phyloP scores from a whole-genome alignment of 1,140 invertebrate genomes.

The Streblospio benedicti region DNA sequence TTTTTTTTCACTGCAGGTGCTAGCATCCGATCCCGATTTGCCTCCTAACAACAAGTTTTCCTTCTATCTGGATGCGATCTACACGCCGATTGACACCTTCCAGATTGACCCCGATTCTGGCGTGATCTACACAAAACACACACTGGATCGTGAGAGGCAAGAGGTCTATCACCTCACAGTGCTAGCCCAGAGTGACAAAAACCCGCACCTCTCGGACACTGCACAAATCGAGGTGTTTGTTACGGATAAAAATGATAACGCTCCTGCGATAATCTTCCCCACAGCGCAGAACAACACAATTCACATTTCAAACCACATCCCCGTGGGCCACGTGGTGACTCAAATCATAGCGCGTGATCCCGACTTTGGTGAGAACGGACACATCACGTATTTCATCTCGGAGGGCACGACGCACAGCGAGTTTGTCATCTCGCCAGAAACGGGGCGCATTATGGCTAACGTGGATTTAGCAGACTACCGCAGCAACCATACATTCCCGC shows the following conservation, averaged over 20 bases:
- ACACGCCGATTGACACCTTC: conserved; percentile 65
- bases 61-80: conserved; percentile 47
- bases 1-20: no score
- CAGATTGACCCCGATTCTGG: conserved; percentile 79
- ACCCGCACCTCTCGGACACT: background rate
- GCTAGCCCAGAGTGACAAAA: background rate
- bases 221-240: background rate
- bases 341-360: conserved; percentile 11
- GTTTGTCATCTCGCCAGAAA: background rate
- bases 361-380: conserved; percentile 13
- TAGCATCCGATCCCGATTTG: conserved; percentile 1
- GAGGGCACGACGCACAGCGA: background rate
- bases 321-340: background rate
- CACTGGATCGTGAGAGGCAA: conserved; percentile 64
- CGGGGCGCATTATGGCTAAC: background rate
- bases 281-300: conserved; percentile 12
- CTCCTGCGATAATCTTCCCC: conserved; percentile 12
- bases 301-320: conserved; percentile 5
- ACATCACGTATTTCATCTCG: background rate
- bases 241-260: conserved; percentile 12
- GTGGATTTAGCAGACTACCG: background rate
- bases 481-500: background rate
- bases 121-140: conserved; percentile 75
- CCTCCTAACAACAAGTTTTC: conserved; percentile 7
- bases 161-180: conserved; percentile 1